phyloP scores from a whole-genome alignment of 2,888 invertebrate species.

The Cyclophora punctaria region DNA sequence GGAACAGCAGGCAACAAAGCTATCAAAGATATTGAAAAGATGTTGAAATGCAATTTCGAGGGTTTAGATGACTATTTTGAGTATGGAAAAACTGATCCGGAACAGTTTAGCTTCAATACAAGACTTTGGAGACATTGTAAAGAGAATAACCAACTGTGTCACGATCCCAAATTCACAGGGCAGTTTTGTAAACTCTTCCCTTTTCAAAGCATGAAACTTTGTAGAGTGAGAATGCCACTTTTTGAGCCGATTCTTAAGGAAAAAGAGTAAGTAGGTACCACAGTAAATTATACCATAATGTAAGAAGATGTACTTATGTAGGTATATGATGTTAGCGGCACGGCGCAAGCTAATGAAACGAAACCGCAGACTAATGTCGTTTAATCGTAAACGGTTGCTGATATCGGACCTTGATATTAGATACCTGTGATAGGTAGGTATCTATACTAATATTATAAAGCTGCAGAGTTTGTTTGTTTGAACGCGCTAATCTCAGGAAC shows the following conservation, averaged over 20 bases:
- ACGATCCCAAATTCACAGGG: constrained; percentile 78
- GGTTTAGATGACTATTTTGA: constrained; percentile 84
- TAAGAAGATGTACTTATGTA: too few relatives aligned
- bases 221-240: constrained; percentile 82
- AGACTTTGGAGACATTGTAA: constrained; percentile 89
- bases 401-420: too few relatives aligned
- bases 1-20: constrained; percentile 81
- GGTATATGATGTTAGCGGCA: too few relatives aligned
- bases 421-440: too few relatives aligned
- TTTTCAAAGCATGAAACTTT: constrained; percentile 91
- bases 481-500: too few relatives aligned
- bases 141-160: constrained; percentile 66
- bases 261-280: constrained; percentile 74
- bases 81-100: constrained; percentile 84
- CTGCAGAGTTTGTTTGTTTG: too few relatives aligned
- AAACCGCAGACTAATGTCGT: too few relatives aligned
- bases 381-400: too few relatives aligned
- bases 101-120: constrained; percentile 89
- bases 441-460: too few relatives aligned
- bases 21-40: constrained; percentile 78
- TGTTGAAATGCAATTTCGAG: constrained; percentile 85
- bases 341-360: too few relatives aligned
- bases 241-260: constrained; percentile 83
- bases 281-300: too few relatives aligned
- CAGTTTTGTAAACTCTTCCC: constrained; percentile 89